Evolutionary conservation across 2,888 invertebrate genomes (phyloP).

Genomic region (Drosophila seclusa): DNA sequence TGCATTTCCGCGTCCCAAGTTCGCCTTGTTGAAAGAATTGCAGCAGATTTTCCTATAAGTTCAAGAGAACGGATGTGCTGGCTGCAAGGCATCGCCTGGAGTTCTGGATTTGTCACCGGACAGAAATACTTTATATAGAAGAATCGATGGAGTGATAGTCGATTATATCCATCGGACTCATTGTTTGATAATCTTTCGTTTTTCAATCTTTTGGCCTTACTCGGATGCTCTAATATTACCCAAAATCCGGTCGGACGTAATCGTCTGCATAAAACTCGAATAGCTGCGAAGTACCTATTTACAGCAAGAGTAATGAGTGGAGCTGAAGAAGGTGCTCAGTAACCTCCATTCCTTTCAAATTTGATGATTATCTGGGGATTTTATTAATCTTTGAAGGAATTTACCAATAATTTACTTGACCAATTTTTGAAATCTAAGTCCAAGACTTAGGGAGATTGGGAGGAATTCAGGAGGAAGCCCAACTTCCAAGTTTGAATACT

Average conservation of each 20-base stretch:
- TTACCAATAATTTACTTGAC: neutral
- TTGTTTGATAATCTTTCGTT: neutral
- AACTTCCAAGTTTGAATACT: neutral
- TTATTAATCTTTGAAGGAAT: neutral
- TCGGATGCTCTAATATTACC: neutral
- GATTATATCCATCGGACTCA: neutral
- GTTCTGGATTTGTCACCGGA: neutral
- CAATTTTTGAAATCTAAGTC: neutral
- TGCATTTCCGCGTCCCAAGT: neutral
- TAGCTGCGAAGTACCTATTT: neutral
- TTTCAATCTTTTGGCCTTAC: neutral
- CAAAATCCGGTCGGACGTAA: neutral
- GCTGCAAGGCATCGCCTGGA: neutral
- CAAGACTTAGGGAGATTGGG: neutral
- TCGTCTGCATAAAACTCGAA: no score
- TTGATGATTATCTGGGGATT: neutral
- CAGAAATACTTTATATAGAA: neutral
- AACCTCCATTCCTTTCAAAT: neutral
- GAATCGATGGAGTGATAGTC: neutral
- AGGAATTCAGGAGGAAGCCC: neutral
- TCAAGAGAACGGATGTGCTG: neutral
- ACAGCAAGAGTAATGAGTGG: neutral
- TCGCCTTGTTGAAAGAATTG: neutral
- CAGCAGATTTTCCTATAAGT: neutral
- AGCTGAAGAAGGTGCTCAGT: neutral